Evolutionary conservation across 2,888 invertebrate genomes (phyloP).

Genomic region (Chelonus formosanus): DNA sequence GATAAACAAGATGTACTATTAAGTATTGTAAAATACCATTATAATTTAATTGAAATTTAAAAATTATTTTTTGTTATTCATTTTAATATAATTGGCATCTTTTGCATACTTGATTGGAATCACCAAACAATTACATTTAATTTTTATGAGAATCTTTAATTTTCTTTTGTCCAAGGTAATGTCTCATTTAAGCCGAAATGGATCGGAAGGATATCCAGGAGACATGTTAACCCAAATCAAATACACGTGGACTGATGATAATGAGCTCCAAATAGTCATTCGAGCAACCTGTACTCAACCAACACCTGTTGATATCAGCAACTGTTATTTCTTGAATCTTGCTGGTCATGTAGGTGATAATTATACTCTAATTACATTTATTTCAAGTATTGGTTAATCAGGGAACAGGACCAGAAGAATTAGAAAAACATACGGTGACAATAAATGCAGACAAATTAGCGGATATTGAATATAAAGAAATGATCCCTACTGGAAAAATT

Average conservation of each 20-base stretch:
- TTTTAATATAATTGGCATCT: too few relatives aligned
- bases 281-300: constrained; percentile 66
- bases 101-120: too few relatives aligned
- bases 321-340: constrained; percentile 72
- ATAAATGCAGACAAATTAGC: constrained; percentile 66
- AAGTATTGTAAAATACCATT: too few relatives aligned
- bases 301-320: constrained; percentile 69
- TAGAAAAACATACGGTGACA: constrained; percentile 59
- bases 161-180: constrained; percentile 53
- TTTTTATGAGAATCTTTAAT: too few relatives aligned
- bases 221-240: constrained; percentile 66
- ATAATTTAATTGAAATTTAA: too few relatives aligned
- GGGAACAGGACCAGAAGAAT: constrained; percentile 57
- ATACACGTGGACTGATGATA: constrained; percentile 67
- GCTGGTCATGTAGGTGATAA: constrained; percentile 67
- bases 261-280: constrained; percentile 68
- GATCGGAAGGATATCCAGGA: constrained; percentile 70
- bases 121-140: too few relatives aligned
- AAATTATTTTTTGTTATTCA: too few relatives aligned
- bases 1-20: too few relatives aligned
- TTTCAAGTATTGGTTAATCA: constrained; percentile 33
- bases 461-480: constrained; percentile 58
- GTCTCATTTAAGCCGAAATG: constrained; percentile 65
- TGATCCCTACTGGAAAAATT: constrained; percentile 57
- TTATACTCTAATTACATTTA: too few relatives aligned